Evolutionary conservation across 2,113 vertebrate genomes (phyloP), one percentile per base, ranked within the genome.

Genomic region (Hemicordylus capensis): DNA sequence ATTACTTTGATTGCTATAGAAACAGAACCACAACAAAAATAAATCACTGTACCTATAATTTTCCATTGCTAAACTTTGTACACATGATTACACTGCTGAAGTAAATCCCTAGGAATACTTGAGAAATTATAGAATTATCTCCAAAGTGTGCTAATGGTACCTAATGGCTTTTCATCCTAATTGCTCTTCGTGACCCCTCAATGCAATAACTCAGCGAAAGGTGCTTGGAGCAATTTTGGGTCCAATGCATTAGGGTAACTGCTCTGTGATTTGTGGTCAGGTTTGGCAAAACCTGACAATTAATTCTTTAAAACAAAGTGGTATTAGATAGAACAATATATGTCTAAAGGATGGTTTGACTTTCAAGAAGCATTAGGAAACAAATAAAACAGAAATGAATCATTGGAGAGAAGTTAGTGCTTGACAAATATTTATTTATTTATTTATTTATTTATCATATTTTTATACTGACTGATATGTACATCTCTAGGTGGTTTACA

Each of bases 1-100:
- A 93, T 94, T 88, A 89, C 85, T 88, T 76, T 77, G 46, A 95
- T 94, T 93, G 77, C 93, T 95, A 91, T 78, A 95, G 95, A 94
- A 95, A 94, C 28, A 72, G 66, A 63, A 81, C 76, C 5, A 59
- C 93, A 95, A 90, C 84, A 92, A 94, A 87, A 37, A 93, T 63
- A 94, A 91, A 93, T 94, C n/a, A n/a, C n/a, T n/a, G n/a, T 88
- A 93, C 77, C 87, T 67, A 2, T 37, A 70, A 76, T 93, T 94
- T 93, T 61, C 85, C 72, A 28, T 54, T 88, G 88, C 87, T 93
- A 81, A 90, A 94, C 85, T 89, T 92, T 87, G 83, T 81, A 76
- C 76, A 15, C 15, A 48, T 19, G 89, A 90, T 22, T 79, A 81
- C 82, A 46, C 42, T 15, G 80, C 77, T n/a, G 59, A 88, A 93